Evolutionary conservation across 2,797 vertebrate genomes (phyloP).

Genomic region (Gallirallus australis): DNA sequence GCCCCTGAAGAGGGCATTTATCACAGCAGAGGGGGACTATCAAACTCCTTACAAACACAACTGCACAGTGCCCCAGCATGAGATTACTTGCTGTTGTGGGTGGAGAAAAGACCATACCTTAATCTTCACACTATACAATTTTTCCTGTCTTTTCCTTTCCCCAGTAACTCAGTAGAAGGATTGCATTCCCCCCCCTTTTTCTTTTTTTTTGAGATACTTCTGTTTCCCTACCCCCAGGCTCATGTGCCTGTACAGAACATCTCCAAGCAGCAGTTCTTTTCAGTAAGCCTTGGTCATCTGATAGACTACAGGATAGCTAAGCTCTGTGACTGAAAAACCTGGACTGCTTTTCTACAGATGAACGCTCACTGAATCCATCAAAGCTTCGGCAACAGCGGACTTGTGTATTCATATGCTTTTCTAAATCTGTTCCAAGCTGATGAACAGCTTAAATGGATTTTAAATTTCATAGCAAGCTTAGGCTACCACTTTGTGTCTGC

Average conservation of each 20-base stretch:
- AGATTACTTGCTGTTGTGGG: neutral
- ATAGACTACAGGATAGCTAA: neutral
- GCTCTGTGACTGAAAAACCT: constrained; percentile 2
- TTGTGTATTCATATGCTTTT: constrained; percentile 50
- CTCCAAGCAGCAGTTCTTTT: neutral
- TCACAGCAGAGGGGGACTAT: neutral
- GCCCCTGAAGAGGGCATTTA: neutral
- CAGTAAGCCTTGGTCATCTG: neutral
- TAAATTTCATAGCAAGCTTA: constrained; percentile 61
- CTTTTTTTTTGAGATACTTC: neutral
- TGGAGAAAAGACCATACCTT: neutral
- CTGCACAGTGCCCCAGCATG: neutral
- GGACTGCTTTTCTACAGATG: constrained; percentile 11
- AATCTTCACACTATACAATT: neutral
- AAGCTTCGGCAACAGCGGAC: constrained; percentile 35
- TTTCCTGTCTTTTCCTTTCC: neutral
- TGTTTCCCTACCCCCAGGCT: neutral
- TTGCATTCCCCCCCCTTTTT: neutral
- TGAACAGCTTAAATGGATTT: constrained; percentile 69
- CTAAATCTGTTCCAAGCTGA: constrained; percentile 71
- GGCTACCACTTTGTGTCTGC: constrained; percentile 44
- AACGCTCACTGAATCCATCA: constrained; percentile 29
- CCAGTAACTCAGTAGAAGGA: neutral
- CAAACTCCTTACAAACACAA: accelerated
- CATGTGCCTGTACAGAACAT: neutral